Evolutionary conservation across 2,888 invertebrate genomes (phyloP).

Genomic region (Laothoe populi): DNA sequence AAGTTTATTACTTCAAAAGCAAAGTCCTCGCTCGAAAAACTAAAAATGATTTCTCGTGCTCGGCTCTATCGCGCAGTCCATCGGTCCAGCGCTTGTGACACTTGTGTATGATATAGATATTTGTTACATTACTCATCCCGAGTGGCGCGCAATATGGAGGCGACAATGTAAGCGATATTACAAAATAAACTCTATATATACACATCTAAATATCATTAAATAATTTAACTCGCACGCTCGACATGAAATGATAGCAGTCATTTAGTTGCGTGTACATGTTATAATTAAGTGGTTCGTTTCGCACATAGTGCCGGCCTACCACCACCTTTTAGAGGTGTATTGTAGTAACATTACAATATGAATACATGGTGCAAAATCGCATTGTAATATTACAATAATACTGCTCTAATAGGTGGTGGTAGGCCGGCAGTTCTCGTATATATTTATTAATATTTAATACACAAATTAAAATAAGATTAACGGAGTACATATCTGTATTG

Average conservation of each 20-base stretch:
- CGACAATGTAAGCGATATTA: conserved; percentile 51
- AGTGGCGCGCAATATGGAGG: too few relatives aligned
- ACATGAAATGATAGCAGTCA: conserved; percentile 37
- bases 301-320: too few relatives aligned
- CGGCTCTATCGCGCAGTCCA: conserved; percentile 34
- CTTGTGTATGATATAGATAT: conserved; percentile 33
- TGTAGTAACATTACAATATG: too few relatives aligned
- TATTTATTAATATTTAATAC: not conserved
- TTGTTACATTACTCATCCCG: conserved; percentile 12
- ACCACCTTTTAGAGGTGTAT: too few relatives aligned
- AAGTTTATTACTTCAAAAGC: conserved; percentile 78
- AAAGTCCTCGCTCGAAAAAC: conserved; percentile 67
- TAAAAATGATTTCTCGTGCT: conserved; percentile 53
- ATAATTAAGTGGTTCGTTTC: conserved; percentile 9
- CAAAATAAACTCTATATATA: conserved; percentile 65
- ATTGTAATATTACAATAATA: too few relatives aligned
- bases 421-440: not conserved
- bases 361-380: too few relatives aligned
- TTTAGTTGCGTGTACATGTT: conserved; percentile 30
- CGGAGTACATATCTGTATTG: not conserved
- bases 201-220: conserved; percentile 53
- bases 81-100: conserved; percentile 34
- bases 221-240: conserved; percentile 45
- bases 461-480: conserved; percentile 13
- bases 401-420: too few relatives aligned